phyloP scores from a whole-genome alignment of 1,140 invertebrate genomes.

The Theocolax elegans region DNA sequence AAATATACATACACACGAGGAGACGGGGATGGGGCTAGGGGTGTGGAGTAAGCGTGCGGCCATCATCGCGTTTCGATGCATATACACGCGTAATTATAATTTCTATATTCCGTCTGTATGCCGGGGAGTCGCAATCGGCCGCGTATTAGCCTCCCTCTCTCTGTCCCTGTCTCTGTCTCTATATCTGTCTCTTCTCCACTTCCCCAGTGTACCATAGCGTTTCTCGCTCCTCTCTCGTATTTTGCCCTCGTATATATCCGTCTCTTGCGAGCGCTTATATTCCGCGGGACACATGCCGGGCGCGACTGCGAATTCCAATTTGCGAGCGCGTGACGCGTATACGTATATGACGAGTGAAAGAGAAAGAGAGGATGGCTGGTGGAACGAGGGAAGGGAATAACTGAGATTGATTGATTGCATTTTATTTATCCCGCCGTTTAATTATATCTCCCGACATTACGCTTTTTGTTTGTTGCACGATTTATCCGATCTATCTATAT shows the following conservation, averaged over 20 bases:
- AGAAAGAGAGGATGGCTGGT: neutral
- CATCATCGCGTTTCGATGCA: neutral
- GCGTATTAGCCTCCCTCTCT: constrained; percentile 11
- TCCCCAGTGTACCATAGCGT: no score
- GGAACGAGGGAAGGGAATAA: neutral
- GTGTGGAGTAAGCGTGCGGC: no score
- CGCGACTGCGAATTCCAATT: constrained; percentile 32
- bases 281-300: neutral
- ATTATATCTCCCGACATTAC: constrained; percentile 1
- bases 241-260: neutral
- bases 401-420: constrained; percentile 23
- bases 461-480: no score
- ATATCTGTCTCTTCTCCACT: no score
- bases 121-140: no score
- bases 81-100: constrained; percentile 1
- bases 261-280: constrained; percentile 12
- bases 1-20: no score
- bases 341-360: constrained; percentile 1
- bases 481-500: no score
- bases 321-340: constrained; percentile 24
- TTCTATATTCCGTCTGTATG: neutral
- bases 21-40: no score
- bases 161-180: no score
- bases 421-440: constrained; percentile 25
- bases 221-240: neutral